Evolutionary conservation across 2,888 invertebrate genomes (phyloP), one percentile per base, ranked within the genome.

Genomic region (Andrena chrysosceles): DNA sequence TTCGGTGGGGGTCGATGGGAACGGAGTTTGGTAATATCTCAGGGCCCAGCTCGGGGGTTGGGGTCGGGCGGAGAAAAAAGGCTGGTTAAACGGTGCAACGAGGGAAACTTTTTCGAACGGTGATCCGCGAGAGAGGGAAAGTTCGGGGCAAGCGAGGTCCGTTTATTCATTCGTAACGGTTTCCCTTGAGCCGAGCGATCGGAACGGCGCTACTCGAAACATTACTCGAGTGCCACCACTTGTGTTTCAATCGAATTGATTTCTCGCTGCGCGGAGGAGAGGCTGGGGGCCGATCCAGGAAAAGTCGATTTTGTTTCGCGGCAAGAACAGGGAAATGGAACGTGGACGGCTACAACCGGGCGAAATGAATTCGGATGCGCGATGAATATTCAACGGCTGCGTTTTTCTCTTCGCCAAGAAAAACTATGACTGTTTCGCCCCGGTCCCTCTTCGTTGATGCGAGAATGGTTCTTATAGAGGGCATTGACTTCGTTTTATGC

Each of bases 91-190:
- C 54, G 69, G 29, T 20, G 16, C 35, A 42, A 31, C 23, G 20
- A 52, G 49, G 33, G 13, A 20, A 76, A 77, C 54, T 69, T 79
- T 59, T 68, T 31, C 42, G 49, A 56, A 67, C 62, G 35, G 77
- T 48, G 48, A 66, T 62, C 66, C 60, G 31, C 26, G 71, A n/a
- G 62, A 62, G 60, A 20, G 35, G 20, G 33, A 62, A 77, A 67
- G 62, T 77, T 56, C 60, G 6, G n/a, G 20, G 31, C 52, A n/a
- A 23, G 10, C 10, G 13, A 23, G 13, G 42, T 52, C 31, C 71
- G 80, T 77, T 76, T 70, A 66, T 76, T 76, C 79, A 60, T 60
- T 77, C 62, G 62, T 10, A 77, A 77, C 80, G 13, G 77, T 59
- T 35, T 49, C 59, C 26, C 33, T 6, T 20, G 31, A 31, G n/a